phyloP scores from a whole-genome alignment of 2,888 invertebrate genomes.

The Melipona beecheii region DNA sequence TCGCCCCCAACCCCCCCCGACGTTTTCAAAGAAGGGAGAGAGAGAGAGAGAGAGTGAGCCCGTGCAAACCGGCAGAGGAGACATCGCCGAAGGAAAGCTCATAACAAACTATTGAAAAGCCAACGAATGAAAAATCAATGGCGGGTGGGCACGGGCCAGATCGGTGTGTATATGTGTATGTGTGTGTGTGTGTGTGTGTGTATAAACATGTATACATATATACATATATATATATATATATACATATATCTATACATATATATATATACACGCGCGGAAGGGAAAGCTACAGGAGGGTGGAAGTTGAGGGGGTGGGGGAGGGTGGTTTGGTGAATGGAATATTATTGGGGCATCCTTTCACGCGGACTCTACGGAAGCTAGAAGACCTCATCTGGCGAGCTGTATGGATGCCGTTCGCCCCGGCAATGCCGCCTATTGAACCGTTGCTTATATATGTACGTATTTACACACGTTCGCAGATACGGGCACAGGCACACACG shows the following conservation, averaged over 20 bases:
- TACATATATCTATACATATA: too few relatives aligned
- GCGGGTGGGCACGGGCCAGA: constrained; percentile 75
- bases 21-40: constrained; percentile 55
- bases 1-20: constrained; percentile 26
- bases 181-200: constrained; percentile 22
- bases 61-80: constrained; percentile 63
- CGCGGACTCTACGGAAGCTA: constrained; percentile 84
- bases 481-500: background rate
- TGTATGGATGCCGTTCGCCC: constrained; percentile 82
- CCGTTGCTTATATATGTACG: constrained; percentile 75
- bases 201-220: too few relatives aligned
- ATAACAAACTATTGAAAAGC: constrained; percentile 84
- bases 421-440: constrained; percentile 83
- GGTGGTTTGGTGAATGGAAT: constrained; percentile 83
- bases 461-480: constrained; percentile 51
- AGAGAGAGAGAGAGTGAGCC: constrained; percentile 8
- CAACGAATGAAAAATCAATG: constrained; percentile 84
- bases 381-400: constrained; percentile 83
- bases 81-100: constrained; percentile 82
- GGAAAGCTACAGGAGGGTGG: constrained; percentile 59
- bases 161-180: constrained; percentile 61
- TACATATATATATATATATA: too few relatives aligned
- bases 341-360: constrained; percentile 85
- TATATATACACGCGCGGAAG: constrained; percentile 10
- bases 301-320: constrained; percentile 51